Evolutionary conservation across 1,140 invertebrate genomes (phyloP), one percentile per base, ranked within the genome.

Genomic region (Bombus soroeensis): DNA sequence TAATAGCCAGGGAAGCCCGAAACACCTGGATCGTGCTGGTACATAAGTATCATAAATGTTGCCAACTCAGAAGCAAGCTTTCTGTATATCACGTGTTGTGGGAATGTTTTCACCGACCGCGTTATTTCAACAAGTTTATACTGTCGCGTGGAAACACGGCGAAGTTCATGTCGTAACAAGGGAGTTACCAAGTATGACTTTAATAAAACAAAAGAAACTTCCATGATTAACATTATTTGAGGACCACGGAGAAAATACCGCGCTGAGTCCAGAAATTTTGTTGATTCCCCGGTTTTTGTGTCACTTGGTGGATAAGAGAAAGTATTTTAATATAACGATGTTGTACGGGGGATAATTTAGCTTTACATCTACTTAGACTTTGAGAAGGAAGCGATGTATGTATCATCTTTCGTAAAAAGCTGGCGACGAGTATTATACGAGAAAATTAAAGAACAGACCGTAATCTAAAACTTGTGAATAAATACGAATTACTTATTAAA

Each of bases 1-100:
- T 83, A 83, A 83, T 83, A 57, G 37, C 74, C 64, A 18, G 74
- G 64, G 3, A 34, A 57, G 37, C 82, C 82, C 39, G 64, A 43
- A 53, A 70, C 75, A 78, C 53, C 47, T 78, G 82, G 64, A 70
- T 64, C 72, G 47, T 22, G 72, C 13, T 15, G 1, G 39, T 66
- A 76, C n/a, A 47, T 41, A 83, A 83, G 81, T 77, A 83, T 83
- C 64, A 78, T 34, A 83, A 83, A 83, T 70, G 82, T 43, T 43
- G 47, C n/a, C 47, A 47, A 78, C 66, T 64, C 34, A 25, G 64
- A 32, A 78, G 53, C 73, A 34, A 39, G 47, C 62, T 83, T 53
- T 41, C 39, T 18, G 18, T 41, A 28, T 32, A 70, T 75, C 73
- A 75, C 47, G 73, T 2, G 32, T 9, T n/a, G 73, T 43, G 25